Percentiles rank a stretch among this genome's conserved stretches.
phyloP scores from a whole-genome alignment of 2,113 vertebrate genomes.

The Thalassoma bifasciatum region DNA sequence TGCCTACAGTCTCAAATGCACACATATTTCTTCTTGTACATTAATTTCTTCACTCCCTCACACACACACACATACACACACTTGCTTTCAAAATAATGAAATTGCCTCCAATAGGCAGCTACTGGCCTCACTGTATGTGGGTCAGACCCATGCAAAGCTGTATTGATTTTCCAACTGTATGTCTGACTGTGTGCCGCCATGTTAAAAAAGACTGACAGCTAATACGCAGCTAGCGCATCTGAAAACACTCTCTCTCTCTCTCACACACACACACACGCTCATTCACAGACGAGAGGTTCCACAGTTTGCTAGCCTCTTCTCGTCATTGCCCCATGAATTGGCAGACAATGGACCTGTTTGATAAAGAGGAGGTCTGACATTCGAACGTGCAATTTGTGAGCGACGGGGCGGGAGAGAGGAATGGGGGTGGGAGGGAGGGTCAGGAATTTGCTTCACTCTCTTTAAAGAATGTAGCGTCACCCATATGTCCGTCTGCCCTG shows the following conservation, averaged over 20 bases:
- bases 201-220: conserved; percentile 68
- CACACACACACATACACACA: conserved; percentile 2
- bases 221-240: conserved; percentile 56
- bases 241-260: conserved; percentile 28
- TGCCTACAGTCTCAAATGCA: background rate
- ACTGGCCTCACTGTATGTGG: conserved; percentile 79
- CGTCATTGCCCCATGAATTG: conserved; percentile 72
- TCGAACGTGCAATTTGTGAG: conserved; percentile 80
- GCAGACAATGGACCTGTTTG: conserved; percentile 80
- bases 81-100: conserved; percentile 56
- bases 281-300: conserved; percentile 57
- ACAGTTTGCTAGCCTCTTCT: conserved; percentile 66
- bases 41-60: background rate
- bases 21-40: background rate
- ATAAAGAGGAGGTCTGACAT: conserved; percentile 80
- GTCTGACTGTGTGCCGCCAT: conserved; percentile 69
- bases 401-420: conserved; percentile 60
- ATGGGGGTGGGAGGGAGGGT: conserved; percentile 56
- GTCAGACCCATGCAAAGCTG: conserved; percentile 82
- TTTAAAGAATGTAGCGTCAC: conserved; percentile 80
- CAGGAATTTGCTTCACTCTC: conserved; percentile 75
- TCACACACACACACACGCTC: conserved; percentile 16
- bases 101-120: conserved; percentile 35
- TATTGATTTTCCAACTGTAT: conserved; percentile 81
- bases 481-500: conserved; percentile 80